These are phyloP conservation scores for Nephila pilipes DNA, from an alignment of 1,140 invertebrate species.

Conservation along the genomic window DNA sequence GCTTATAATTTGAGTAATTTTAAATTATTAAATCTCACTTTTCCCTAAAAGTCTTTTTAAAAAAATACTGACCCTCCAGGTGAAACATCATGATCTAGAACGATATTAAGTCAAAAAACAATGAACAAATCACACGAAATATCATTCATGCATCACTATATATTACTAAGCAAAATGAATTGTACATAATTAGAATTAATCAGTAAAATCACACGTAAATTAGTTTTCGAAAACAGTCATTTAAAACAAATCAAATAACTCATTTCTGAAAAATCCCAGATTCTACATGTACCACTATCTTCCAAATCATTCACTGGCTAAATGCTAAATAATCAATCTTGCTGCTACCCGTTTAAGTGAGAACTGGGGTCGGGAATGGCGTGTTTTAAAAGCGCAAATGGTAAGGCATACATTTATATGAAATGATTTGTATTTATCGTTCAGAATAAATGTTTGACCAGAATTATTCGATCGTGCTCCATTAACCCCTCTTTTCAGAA, in stretches of 20 bases:
- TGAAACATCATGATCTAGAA: too few species aligned
- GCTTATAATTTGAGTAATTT: too few species aligned
- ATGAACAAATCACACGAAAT: too few species aligned
- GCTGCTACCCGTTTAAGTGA: slow-evolving; percentile 14
- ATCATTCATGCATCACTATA: too few species aligned
- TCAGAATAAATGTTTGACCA: slow-evolving; percentile 73
- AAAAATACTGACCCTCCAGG: too few species aligned
- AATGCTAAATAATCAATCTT: slow-evolving; percentile 72
- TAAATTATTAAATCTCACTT: too few species aligned
- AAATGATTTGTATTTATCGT: slow-evolving; percentile 69
- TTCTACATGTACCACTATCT: slow-evolving; percentile 37
- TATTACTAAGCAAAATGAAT: too few species aligned
- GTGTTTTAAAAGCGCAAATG: slow-evolving; percentile 66
- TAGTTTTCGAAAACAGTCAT: neutral
- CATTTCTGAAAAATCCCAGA: neutral
- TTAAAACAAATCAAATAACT: neutral
- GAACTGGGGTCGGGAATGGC: slow-evolving; percentile 10
- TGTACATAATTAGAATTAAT: too few species aligned
- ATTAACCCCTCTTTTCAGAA: neutral
- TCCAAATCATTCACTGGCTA: neutral
- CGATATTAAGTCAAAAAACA: too few species aligned
- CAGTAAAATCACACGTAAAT: too few species aligned
- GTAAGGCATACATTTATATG: slow-evolving; percentile 40
- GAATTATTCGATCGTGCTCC: slow-evolving; percentile 41
- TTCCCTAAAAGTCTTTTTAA: too few species aligned